A percentile compares a stretch with the other conserved stretches of the same genome.
These are phyloP conservation scores for Morone saxatilis DNA, from an alignment of 2,113 vertebrate species.

Conservation along the genomic window DNA sequence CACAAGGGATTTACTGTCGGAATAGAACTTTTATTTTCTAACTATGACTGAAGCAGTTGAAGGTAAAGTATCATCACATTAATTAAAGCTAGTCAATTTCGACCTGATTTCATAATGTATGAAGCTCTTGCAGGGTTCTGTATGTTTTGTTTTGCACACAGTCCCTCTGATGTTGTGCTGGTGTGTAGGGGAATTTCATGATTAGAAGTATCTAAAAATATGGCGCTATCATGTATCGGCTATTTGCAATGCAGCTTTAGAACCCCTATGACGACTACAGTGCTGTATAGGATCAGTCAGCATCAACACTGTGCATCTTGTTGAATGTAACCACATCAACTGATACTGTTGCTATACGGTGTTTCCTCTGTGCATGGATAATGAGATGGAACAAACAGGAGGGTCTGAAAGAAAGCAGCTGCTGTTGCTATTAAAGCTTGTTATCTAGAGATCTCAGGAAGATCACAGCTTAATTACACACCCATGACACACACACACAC, in stretches of 20 bases:
- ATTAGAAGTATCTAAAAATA: constrained; percentile 76
- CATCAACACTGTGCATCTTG: constrained; percentile 33
- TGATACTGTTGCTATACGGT: neutral
- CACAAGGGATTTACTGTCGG: constrained; percentile 43
- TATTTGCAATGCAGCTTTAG: constrained; percentile 62
- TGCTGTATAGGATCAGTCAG: constrained; percentile 18
- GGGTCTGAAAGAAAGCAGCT: neutral
- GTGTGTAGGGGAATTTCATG: constrained; percentile 36
- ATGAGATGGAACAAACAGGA: neutral
- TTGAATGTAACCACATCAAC: neutral
- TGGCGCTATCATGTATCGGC: constrained; percentile 68
- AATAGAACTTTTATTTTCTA: constrained; percentile 24
- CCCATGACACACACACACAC: no score
- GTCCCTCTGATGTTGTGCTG: constrained; percentile 8
- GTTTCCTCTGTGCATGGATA: neutral
- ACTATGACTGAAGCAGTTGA: constrained; percentile 74
- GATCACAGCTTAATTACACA: neutral
- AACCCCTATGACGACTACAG: neutral
- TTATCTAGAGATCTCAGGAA: neutral
- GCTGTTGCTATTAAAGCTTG: neutral
- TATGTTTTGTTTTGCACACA: constrained; percentile 40
- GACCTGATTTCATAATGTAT: neutral
- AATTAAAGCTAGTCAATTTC: neutral
- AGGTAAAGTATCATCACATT: constrained; percentile 63
- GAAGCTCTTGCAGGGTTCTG: neutral